These are phyloP conservation scores for Gymnarchus niloticus DNA, from an alignment of 2,113 vertebrate species.

Conservation along the genomic window DNA sequence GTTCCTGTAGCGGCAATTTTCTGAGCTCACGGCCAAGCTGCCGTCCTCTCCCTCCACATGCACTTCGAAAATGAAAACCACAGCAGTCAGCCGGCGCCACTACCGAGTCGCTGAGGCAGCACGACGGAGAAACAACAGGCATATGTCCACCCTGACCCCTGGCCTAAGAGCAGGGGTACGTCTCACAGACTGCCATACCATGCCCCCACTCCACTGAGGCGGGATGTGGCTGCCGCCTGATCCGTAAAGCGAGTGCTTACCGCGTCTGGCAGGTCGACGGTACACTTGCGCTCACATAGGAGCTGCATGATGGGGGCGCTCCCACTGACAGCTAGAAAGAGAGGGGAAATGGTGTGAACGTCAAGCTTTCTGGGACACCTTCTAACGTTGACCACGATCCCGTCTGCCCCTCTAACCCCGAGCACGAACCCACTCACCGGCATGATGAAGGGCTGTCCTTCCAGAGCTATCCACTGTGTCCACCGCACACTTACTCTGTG, in stretches of 20 bases:
- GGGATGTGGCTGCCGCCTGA: no score
- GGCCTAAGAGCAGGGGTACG: no score
- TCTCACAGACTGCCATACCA: not conserved
- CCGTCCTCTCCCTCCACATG: not conserved
- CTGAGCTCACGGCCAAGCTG: not conserved
- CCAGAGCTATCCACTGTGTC: conserved; percentile 73
- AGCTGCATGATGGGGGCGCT: conserved; percentile 71
- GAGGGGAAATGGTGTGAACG: not conserved
- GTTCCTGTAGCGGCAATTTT: not conserved
- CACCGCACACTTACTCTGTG: conserved; percentile 75
- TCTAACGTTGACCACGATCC: no score
- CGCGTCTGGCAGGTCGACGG: conserved; percentile 77
- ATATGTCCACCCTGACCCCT: no score
- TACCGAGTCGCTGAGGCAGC: not conserved
- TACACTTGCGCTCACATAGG: conserved; percentile 80
- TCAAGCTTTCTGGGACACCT: not conserved
- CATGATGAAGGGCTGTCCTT: conserved; percentile 84
- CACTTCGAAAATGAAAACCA: not conserved
- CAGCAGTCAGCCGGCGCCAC: not conserved
- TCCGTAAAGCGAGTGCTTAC: no score
- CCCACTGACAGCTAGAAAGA: conserved; percentile 68
- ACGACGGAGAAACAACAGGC: no score
- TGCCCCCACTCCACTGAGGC: no score
- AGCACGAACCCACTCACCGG: conserved; percentile 65
- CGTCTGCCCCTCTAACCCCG: not conserved